Percentiles rank a stretch among this genome's conserved stretches.
Conservation (phyloP, 2,888 invertebrate genomes). For the Erebia ligea region DNA sequence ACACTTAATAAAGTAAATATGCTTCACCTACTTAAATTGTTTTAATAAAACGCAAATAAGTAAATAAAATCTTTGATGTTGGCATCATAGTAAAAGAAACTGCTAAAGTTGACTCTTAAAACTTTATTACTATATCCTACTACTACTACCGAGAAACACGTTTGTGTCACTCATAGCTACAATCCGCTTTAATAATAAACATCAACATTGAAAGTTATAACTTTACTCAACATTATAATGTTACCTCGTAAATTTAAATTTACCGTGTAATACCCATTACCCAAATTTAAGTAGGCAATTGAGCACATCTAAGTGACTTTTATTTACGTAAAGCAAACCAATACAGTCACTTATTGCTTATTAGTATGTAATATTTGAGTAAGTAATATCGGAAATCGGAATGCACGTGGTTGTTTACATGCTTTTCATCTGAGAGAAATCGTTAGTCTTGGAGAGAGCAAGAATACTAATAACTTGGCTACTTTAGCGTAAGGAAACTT, state of each 20-base stretch:
- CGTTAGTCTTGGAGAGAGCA: slow-evolving; percentile 50
- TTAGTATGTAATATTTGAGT: slow-evolving; percentile 28
- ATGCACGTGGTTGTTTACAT: slow-evolving; percentile 38
- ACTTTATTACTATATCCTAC: no score
- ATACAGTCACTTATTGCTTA: slow-evolving; percentile 19
- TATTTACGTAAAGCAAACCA: slow-evolving; percentile 11
- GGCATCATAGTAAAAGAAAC: not conserved
- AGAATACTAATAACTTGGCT: slow-evolving; percentile 46
- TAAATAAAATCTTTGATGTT: not conserved
- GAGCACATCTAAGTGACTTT: slow-evolving; percentile 2
- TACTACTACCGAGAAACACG: not conserved
- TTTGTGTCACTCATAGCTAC: no score
- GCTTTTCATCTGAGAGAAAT: slow-evolving; percentile 51
- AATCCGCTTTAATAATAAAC: no score
- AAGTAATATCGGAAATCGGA: slow-evolving; percentile 30
- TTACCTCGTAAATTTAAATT: not conserved
- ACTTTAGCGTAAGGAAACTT: slow-evolving; percentile 35
- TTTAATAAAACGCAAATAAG: not conserved
- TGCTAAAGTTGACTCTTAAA: no score
- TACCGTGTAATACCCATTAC: not conserved
- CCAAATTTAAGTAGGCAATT: not conserved
- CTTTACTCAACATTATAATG: no score
- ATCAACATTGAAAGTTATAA: no score
- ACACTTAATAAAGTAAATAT: not conserved
- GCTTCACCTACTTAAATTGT: not conserved